Conservation (phyloP, 2,888 invertebrate genomes). For the Agrochola litura region DNA sequence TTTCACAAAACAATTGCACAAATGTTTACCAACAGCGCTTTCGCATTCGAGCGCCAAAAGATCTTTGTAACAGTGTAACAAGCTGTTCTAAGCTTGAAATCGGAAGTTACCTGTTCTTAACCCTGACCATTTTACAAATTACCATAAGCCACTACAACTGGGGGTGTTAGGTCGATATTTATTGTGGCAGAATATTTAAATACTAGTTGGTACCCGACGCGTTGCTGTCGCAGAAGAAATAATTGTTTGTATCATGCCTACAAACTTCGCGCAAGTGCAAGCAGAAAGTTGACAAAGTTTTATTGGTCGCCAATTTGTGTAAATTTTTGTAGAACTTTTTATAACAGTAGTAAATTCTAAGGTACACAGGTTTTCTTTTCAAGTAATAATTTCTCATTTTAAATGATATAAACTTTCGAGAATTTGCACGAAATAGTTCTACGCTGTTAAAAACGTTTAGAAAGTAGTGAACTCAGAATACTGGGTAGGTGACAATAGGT, state of each 20-base stretch:
- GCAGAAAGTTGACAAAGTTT: no score
- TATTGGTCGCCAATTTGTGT: slow-evolving; percentile 16
- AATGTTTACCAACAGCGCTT: no score
- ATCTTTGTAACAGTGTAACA: no score
- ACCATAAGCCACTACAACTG: background rate
- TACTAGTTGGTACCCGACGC: background rate
- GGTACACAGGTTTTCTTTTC: background rate
- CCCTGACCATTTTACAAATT: background rate
- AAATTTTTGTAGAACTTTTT: slow-evolving; percentile 1
- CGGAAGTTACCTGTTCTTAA: background rate
- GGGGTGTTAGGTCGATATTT: background rate
- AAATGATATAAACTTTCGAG: slow-evolving; percentile 1
- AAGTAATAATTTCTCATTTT: background rate
- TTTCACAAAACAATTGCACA: background rate
- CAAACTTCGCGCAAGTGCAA: no score
- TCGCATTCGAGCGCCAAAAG: background rate
- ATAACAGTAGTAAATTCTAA: background rate
- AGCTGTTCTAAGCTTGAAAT: background rate
- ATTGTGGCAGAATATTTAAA: background rate
- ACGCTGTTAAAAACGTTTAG: background rate
- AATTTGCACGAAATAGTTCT: background rate
- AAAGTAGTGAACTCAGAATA: background rate
- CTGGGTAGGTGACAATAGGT: background rate
- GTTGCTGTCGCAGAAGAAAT: background rate
- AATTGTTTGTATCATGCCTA: background rate